Evolutionary conservation across 2,113 vertebrate genomes (phyloP), one percentile per base, ranked within the genome.

Genomic region (Probosciger aterrimus): DNA sequence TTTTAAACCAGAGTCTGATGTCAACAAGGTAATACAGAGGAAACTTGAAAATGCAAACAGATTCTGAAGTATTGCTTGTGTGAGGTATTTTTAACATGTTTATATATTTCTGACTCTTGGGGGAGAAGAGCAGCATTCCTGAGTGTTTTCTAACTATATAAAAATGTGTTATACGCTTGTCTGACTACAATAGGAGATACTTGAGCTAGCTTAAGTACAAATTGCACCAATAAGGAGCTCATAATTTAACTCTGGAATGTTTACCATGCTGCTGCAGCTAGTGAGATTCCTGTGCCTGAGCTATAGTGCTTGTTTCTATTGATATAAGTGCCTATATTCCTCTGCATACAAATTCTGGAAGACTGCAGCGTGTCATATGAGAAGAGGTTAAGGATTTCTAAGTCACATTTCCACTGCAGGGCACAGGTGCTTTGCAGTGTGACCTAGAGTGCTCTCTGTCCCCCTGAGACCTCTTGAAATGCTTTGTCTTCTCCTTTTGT

Each of bases 341-440:
- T n/a, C 55, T 23, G 55, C 55, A 59, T 59, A 24, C 8, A 46
- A 41, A 24, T 63, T 74, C 49, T 68, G 62, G 10, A 84, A 55
- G 24, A 20, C 6, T 46, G 18, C 35, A 49, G 14, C 0, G 0
- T 63, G 10, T 75, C 15, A 22, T 9, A 68, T 62, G 27, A 77
- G 23, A 78, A 52, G 25, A 35, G 6, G 12, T 84, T 63, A n/a
- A 59, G 62, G 19, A 70, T 74, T 31, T 67, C 65, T 62, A 73
- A 74, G 44, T 28, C 14, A 23, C 1, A 0, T 49, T 67, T 13
- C 28, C 47, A 6, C 27, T 69, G 27, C 27, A 83, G 49, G 25
- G 14, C 14, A 3, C 28, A 15, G 27, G 18, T 33, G 17, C 46
- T 69, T 70, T 86, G 30, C 47, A 15, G 49, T 9, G 37, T 68